These are phyloP conservation scores for Heliconius ismenius DNA, from an alignment of 2,888 invertebrate genomes.

Conservation along the genomic window DNA sequence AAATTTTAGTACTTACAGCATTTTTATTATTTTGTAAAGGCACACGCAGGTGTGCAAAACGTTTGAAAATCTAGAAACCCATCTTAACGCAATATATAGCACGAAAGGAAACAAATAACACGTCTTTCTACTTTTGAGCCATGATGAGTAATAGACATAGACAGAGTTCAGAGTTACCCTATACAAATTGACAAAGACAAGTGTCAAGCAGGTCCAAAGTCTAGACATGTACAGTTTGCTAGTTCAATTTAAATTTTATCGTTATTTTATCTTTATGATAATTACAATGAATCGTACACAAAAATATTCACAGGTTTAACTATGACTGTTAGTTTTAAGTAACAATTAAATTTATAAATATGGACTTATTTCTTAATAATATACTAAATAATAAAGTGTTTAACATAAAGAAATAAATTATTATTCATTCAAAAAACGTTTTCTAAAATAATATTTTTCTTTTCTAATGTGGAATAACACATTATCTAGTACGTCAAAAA, in stretches of 20 bases:
- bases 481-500: no score
- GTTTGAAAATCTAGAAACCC: conserved; percentile 86
- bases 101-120: conserved; percentile 73
- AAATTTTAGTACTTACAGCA: conserved; percentile 84
- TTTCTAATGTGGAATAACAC: no score
- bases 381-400: neutral
- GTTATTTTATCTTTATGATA: neutral
- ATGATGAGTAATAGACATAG: conserved; percentile 73
- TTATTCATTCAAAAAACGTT: neutral
- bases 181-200: neutral
- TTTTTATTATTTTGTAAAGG: conserved; percentile 82
- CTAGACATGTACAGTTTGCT: neutral
- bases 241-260: neutral
- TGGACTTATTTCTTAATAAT: neutral
- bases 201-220: neutral
- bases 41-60: conserved; percentile 88
- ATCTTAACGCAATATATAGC: conserved; percentile 84
- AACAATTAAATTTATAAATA: neutral
- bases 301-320: neutral
- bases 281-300: neutral
- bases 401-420: neutral
- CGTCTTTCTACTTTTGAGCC: conserved; percentile 67
- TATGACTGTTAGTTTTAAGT: neutral
- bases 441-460: no score
- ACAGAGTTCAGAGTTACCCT: conserved; percentile 22